Percentiles rank a stretch among this genome's conserved stretches.
Evolutionary conservation across 2,113 vertebrate species (phyloP).

Genomic region (Rutilus rutilus): DNA sequence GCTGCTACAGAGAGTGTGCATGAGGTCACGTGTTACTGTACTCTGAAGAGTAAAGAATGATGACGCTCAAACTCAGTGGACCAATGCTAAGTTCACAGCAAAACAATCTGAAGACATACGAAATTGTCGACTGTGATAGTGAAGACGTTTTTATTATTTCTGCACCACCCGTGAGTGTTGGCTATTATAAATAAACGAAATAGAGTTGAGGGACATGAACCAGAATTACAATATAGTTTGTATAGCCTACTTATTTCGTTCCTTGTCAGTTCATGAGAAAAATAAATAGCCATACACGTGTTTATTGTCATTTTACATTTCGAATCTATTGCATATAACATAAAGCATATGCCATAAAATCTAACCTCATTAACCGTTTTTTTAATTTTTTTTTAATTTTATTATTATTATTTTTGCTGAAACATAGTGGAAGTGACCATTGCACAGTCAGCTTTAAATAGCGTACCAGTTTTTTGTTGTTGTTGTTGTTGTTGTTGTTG

Average conservation of each 20-base stretch:
- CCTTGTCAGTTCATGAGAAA: neutral
- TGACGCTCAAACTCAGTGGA: constrained; percentile 70
- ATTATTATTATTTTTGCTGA: constrained; percentile 39
- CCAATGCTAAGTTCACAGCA: constrained; percentile 54
- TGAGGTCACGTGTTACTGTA: constrained; percentile 72
- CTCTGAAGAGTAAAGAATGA: constrained; percentile 69
- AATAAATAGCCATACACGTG: neutral
- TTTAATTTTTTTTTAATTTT: neutral
- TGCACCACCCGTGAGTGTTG: neutral
- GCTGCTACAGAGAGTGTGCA: constrained; percentile 74
- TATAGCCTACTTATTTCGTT: neutral
- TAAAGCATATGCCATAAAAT: neutral
- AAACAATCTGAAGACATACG: constrained; percentile 55
- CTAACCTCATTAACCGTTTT: neutral
- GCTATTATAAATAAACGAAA: neutral
- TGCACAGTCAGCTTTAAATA: constrained; percentile 65
- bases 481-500: too few relatives aligned
- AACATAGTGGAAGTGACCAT: constrained; percentile 46
- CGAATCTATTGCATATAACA: neutral
- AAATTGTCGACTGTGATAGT: constrained; percentile 29
- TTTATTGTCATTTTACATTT: neutral
- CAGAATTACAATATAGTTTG: neutral
- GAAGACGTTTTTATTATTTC: neutral
- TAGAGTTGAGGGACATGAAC: neutral
- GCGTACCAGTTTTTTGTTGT: constrained; percentile 44